These are phyloP conservation scores for Chloromyia formosa DNA, from an alignment of 2,888 invertebrate genomes.

Conservation along the genomic window DNA sequence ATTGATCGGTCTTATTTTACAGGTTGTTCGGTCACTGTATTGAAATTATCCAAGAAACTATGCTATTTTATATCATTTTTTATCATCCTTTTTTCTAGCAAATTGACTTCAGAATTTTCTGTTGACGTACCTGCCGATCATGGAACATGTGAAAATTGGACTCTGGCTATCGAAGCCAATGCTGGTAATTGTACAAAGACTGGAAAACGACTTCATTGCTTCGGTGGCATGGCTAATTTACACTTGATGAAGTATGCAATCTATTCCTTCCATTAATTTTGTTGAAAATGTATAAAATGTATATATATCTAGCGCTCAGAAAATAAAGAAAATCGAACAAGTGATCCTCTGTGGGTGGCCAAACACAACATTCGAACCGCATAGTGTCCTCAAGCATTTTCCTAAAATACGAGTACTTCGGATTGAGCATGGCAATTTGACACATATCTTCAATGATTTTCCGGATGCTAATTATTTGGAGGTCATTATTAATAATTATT, in stretches of 20 bases:
- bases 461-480: slow-evolving; percentile 59
- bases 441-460: slow-evolving; percentile 58
- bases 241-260: slow-evolving; percentile 54
- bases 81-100: slow-evolving; percentile 11
- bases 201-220: slow-evolving; percentile 57
- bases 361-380: slow-evolving; percentile 57
- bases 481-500: slow-evolving; percentile 52
- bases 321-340: slow-evolving; percentile 47
- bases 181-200: slow-evolving; percentile 58
- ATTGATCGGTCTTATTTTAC: too few relatives aligned
- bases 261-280: background rate
- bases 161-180: slow-evolving; percentile 55
- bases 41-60: too few relatives aligned
- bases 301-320: slow-evolving; percentile 10
- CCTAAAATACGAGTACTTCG: slow-evolving; percentile 57
- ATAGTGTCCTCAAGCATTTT: slow-evolving; percentile 56
- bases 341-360: slow-evolving; percentile 60
- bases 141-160: slow-evolving; percentile 57
- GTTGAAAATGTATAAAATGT: background rate
- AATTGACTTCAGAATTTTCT: slow-evolving; percentile 12
- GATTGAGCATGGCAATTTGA: slow-evolving; percentile 60
- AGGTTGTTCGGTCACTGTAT: too few relatives aligned
- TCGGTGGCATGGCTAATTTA: slow-evolving; percentile 60
- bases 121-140: slow-evolving; percentile 34
- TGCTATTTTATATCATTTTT: too few relatives aligned